Evolutionary conservation across 2,888 invertebrate species (phyloP), one percentile per base, ranked within the genome.

Genomic region (Erynnis tages): DNA sequence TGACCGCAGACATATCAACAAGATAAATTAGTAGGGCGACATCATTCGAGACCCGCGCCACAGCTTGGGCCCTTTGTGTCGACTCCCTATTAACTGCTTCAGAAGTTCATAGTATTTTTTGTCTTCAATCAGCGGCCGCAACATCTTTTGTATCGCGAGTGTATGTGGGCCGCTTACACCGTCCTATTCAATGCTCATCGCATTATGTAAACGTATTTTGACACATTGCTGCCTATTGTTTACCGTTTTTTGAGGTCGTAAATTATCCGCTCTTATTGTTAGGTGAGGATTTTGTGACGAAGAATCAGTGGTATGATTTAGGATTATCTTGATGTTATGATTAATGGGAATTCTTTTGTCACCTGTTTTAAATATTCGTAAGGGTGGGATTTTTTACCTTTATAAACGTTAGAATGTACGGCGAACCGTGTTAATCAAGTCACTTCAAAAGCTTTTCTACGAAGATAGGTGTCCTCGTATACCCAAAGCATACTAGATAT

Each of bases 51-150:
- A 59, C 61, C 61, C 62, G 61, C 70, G 64, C 75, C 79, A 78
- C 77, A 76, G 71, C 73, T 71, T 76, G 59, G 71, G 60, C 57
- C 66, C 57, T 69, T 86, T 86, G 76, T 88, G 60, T 56, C 25
- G 38, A 41, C 56, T 62, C 67, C 76, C 76, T 85, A 87, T 86
- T 83, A 87, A 88, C 87, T 88, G 83, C 78, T 81, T 75, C 87
- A 86, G 88, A 83, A 88, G 88, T 88, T 86, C 83, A 87, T 88
- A 82, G 77, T 67, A 59, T 82, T 82, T 82, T 83, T 81, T 79
- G 67, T 71, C 63, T 52, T 62, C 62, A 67, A 66, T 70, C 63
- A 64, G 57, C 57, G 60, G 56, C 53, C 53, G 57, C 40, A 61
- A 65, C 63, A 65, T 53, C 59, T 62, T 58, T 67, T 66, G 66